Conservation (phyloP, 2,888 invertebrate genomes). For the Temnothorax unifasciatus region DNA sequence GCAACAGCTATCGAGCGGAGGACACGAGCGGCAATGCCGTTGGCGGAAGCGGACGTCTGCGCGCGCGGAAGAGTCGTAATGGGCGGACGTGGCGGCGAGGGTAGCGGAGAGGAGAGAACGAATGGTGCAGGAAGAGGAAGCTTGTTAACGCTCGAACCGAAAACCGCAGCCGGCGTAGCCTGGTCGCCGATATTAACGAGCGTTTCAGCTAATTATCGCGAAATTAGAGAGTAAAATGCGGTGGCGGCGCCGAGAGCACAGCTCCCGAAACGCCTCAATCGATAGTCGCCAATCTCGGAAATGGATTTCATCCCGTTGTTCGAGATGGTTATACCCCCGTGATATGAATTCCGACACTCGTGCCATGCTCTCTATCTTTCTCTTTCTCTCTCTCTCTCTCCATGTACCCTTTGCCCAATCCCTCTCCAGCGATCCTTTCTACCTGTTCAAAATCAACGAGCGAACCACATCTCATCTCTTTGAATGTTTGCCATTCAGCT, state of each 20-base stretch:
- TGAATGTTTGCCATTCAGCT: slow-evolving; percentile 24
- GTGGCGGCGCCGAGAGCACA: neutral
- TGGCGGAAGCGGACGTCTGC: slow-evolving; percentile 39
- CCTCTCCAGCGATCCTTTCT: neutral
- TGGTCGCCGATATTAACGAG: slow-evolving; percentile 51
- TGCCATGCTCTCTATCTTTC: neutral
- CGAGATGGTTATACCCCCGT: slow-evolving; percentile 38
- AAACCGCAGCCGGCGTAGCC: slow-evolving; percentile 35
- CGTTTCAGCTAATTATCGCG: slow-evolving; percentile 53
- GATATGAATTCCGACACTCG: slow-evolving; percentile 45
- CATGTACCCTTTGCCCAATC: too few species aligned
- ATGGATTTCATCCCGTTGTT: slow-evolving; percentile 53
- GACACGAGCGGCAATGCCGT: slow-evolving; percentile 12
- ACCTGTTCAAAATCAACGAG: slow-evolving; percentile 9
- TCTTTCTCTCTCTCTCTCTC: neutral
- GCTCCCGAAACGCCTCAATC: slow-evolving; percentile 35
- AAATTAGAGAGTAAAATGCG: slow-evolving; percentile 50
- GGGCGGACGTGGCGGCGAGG: neutral
- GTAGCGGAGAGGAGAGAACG: neutral
- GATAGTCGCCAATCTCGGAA: slow-evolving; percentile 56
- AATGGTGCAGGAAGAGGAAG: slow-evolving; percentile 34
- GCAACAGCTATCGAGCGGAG: neutral
- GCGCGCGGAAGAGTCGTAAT: slow-evolving; percentile 38
- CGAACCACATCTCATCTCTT: slow-evolving; percentile 12
- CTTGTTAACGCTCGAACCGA: slow-evolving; percentile 53